Percentiles rank a stretch among this genome's conserved stretches.
phyloP scores from a whole-genome alignment of 1,140 invertebrate species.

The Nilaparvata lugens region DNA sequence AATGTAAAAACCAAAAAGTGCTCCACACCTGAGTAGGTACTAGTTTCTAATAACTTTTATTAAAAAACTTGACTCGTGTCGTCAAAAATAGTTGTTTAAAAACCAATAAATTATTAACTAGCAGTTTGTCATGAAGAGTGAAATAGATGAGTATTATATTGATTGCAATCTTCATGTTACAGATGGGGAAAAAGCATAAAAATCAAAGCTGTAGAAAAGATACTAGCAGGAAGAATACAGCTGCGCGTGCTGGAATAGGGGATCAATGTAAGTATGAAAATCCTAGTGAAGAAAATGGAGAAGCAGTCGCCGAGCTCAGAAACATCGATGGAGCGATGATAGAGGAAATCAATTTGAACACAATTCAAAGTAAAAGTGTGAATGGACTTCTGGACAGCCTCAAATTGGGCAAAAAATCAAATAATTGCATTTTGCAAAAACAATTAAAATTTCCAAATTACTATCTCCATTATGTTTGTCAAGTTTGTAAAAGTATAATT shows the following conservation, averaged over 20 bases:
- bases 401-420: not conserved
- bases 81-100: no score
- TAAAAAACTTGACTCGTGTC: no score
- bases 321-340: not conserved
- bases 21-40: no score
- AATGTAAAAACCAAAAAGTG: no score
- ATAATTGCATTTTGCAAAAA: not conserved
- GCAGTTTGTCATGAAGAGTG: no score
- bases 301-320: not conserved
- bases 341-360: not conserved
- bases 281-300: not conserved
- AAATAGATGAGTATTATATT: no score
- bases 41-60: no score
- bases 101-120: no score
- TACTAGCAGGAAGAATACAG: not conserved
- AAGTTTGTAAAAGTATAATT: conserved; percentile 33
- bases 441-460: not conserved
- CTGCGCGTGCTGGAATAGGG: no score
- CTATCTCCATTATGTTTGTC: conserved; percentile 30
- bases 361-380: not conserved
- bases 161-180: not conserved
- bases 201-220: not conserved
- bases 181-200: not conserved
- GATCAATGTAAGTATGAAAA: not conserved
- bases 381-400: not conserved